Conservation (phyloP, 2,888 invertebrate genomes). For the Conus canariensis region DNA sequence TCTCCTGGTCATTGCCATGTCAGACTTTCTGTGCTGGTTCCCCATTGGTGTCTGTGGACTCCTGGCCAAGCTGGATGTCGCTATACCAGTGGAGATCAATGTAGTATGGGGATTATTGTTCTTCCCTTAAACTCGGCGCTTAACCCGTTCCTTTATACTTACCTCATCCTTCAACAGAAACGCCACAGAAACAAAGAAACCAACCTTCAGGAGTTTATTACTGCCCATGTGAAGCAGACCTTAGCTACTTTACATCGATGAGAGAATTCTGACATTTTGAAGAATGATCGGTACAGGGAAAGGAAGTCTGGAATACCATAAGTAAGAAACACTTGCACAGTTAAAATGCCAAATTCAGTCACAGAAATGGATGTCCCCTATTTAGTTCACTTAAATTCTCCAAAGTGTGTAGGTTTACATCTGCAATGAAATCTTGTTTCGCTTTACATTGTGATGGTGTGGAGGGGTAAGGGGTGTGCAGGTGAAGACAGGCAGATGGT, state of each 20-base stretch:
- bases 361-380: too few relatives aligned
- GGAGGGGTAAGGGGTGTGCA: too few relatives aligned
- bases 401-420: too few relatives aligned
- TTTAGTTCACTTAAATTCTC: too few relatives aligned
- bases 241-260: background rate
- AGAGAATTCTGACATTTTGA: background rate
- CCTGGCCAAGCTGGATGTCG: background rate
- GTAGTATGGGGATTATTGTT: background rate
- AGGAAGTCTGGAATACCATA: too few relatives aligned
- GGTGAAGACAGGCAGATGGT: too few relatives aligned
- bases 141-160: background rate
- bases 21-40: background rate
- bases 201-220: background rate
- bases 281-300: too few relatives aligned
- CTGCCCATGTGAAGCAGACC: background rate
- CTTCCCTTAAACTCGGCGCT: background rate
- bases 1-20: background rate
- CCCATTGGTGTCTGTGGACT: conserved; percentile 6
- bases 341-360: too few relatives aligned
- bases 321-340: too few relatives aligned
- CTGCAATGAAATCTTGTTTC: too few relatives aligned
- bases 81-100: background rate
- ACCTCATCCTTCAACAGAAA: background rate
- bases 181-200: background rate
- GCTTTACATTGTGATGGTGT: too few relatives aligned